Base-by-base conservation (phyloP, 1,140 invertebrate species). In the Papilio xuthus region DNA sequence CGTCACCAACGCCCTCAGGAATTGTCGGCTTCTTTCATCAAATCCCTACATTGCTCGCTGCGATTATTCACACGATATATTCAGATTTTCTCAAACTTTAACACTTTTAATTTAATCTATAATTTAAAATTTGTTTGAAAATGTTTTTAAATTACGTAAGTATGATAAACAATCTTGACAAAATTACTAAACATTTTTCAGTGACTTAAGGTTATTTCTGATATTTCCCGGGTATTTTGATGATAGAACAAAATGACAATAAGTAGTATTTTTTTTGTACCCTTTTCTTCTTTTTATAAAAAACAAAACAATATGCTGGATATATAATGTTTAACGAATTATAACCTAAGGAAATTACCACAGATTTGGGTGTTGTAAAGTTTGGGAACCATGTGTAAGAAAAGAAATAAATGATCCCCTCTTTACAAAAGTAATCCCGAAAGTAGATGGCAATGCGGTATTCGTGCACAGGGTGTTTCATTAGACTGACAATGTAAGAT, bases 361-460 rank as follows among this genome's bases (percentile, higher is more conserved):
- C 44, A 53, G 44, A 70, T 53, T 47, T 72, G 63, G n/a, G 26
- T 60, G 4, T 26, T 69, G 2, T 37, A 84, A 85, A 88, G 82
- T 88, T 92, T 93, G 83, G 81, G 80, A 88, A 85, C 77, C 82
- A 53, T 74, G 79, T 80, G 73, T 79, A 82, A 78, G 80, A 88
- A 87, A 89, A 84, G 89, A 91, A 91, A 91, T 89, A 89, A 90
- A 90, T 81, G 90, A 93, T 93, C 91, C 91, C 91, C 91, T 91
- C 89, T 90, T 93, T 93, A 92, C 88, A 91, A 91, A 84, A 85
- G 86, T 93, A 93, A 93, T 93, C 90, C 90, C 86, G 79, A 90
- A 91, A 93, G 92, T 92, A 92, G 89, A 90, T 87, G 90, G 87
- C 87, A 89, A 89, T 92, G 87, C 87, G 86, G 83, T 78, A 84